Evolutionary conservation across 2,888 invertebrate species (phyloP).

Genomic region (Acrobasis suavella): DNA sequence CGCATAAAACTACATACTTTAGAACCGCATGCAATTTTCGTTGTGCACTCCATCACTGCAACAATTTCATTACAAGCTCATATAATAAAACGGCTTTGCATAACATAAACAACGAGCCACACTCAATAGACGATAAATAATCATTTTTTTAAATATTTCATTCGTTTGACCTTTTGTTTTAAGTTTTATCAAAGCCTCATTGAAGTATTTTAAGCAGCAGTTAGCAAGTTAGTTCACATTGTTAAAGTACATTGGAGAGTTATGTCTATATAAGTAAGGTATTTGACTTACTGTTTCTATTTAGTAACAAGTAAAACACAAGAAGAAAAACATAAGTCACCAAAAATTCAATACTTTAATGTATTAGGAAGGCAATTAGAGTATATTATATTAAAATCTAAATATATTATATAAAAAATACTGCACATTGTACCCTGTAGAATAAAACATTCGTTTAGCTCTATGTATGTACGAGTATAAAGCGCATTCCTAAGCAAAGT

Average conservation of each 20-base stretch:
- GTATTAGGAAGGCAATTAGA: no score
- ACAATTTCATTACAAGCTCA: constrained; percentile 1
- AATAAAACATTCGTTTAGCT: no score
- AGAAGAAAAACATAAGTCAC: no score
- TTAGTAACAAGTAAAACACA: no score
- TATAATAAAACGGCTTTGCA: constrained; percentile 5
- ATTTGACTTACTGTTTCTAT: no score
- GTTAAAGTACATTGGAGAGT: background rate
- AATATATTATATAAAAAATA: no score
- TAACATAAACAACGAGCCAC: constrained; percentile 5
- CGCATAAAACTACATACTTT: background rate
- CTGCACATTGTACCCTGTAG: no score
- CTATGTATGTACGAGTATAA: no score
- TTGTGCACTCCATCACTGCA: background rate
- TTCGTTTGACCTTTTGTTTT: constrained; percentile 57
- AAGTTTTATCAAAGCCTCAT: constrained; percentile 59
- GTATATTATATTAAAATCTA: no score
- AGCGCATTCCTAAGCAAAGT: no score
- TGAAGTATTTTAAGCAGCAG: constrained; percentile 65
- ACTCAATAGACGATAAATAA: constrained; percentile 19
- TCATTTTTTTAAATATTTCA: constrained; percentile 41
- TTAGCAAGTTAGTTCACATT: constrained; percentile 39
- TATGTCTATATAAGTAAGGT: background rate
- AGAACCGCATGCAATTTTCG: background rate
- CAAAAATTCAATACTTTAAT: no score